A percentile compares a stretch with the other conserved stretches of the same genome.
Conservation (phyloP, 2,113 vertebrate genomes). For the Cyanocitta stelleri region DNA sequence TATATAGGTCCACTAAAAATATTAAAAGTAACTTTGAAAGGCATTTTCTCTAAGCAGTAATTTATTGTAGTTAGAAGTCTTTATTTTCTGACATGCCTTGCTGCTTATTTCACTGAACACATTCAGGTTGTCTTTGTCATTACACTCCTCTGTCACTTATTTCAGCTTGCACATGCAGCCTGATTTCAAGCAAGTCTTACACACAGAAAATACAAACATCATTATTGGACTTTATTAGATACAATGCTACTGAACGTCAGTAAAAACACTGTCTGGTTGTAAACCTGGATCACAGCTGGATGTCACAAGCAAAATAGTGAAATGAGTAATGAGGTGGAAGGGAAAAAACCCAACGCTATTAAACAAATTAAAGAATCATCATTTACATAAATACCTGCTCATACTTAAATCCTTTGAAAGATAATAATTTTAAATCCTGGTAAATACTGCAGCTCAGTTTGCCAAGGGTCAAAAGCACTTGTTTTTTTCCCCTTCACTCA, state of each 20-base stretch:
- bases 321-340: background rate
- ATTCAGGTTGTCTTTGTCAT: background rate
- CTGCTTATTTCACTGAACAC: background rate
- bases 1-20: background rate
- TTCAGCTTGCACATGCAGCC: background rate
- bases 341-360: background rate
- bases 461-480: background rate
- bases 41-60: background rate
- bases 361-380: slow-evolving; percentile 18
- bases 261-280: background rate
- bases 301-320: background rate
- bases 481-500: background rate
- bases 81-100: background rate
- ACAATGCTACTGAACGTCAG: background rate
- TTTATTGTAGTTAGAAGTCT: background rate
- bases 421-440: background rate
- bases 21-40: background rate
- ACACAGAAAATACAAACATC: background rate
- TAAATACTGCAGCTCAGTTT: background rate
- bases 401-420: slow-evolving; percentile 14
- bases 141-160: background rate
- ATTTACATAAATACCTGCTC: slow-evolving; percentile 49
- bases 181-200: background rate
- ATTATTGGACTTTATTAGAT: background rate
- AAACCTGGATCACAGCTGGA: slow-evolving; percentile 26